Base-by-base conservation (phyloP, 2,797 vertebrate species). In the Pelodytes ibericus region DNA sequence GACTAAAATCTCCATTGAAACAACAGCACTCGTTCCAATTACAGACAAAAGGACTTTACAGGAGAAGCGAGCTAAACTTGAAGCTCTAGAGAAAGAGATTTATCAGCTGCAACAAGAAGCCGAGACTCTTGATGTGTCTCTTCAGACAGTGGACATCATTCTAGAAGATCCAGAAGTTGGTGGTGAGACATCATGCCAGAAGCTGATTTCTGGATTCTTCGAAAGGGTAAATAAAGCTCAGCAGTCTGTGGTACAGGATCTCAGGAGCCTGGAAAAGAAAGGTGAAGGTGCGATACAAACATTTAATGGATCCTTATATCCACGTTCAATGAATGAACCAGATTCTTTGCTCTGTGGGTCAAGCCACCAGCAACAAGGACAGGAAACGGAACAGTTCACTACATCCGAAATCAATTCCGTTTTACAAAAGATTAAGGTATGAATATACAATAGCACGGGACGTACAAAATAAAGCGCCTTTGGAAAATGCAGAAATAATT, bases 61-160 rank as follows among this genome's bases (percentile, higher is more conserved):
- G 71, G 88, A 89, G 70, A 84, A 81, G 36, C 81, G 83, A 11
- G 66, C 77, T 27, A 91, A 85, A 26, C 78, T 89, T 74, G 84
- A 85, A 20, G 72, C 87, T 68, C 87, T 88, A 53, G 77, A 85
- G 11, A 86, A 90, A 78, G 91, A 92, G 71, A 78, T 94, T 18
- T 86, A 84, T 80, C 89, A 68, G n/a, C 75, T 96, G 82, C 88
- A 89, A 59, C 91, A 92, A 57, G 93, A 94, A 68, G 96, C 95
- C 0, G 90, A 90, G 6, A 81, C 85, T 83, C 83, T 99, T 82
- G 96, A 99, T 59, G 81, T 91, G 61, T 83, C 84, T 51, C 83
- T 98, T 80, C 88, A 88, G 33, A 87, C 84, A 1, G 94, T 92
- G 24, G 74, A 86, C 49, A 87, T 97, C 24, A 87, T 20, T 71